These are phyloP conservation scores for Cranoglanis bouderius DNA, from an alignment of 2,113 vertebrate species.

Conservation along the genomic window DNA sequence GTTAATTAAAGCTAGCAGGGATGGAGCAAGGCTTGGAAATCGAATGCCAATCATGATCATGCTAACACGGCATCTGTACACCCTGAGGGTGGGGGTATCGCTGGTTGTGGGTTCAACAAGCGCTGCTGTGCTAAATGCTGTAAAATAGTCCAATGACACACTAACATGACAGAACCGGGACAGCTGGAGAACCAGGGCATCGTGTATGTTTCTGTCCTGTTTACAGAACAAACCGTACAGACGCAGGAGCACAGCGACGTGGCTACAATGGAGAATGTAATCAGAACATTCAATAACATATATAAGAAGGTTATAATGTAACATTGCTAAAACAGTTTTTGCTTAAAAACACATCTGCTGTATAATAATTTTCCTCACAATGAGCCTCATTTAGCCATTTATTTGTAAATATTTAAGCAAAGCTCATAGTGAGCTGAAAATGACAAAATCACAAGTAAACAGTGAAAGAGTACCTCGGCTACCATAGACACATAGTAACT, in stretches of 20 bases:
- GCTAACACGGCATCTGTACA: not conserved
- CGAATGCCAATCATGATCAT: conserved; percentile 41
- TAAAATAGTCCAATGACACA: conserved; percentile 12
- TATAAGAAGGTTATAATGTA: not conserved
- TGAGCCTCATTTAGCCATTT: too few species aligned
- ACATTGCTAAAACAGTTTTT: too few species aligned
- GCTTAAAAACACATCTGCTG: too few species aligned
- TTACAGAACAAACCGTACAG: conserved; percentile 12
- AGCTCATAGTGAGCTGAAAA: too few species aligned
- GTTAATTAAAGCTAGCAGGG: conserved; percentile 72
- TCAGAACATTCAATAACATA: not conserved
- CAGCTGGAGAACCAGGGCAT: not conserved
- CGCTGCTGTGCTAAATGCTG: conserved; percentile 2
- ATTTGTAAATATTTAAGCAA: too few species aligned
- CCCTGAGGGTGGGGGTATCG: not conserved
- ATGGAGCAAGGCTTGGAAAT: conserved; percentile 23
- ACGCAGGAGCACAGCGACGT: not conserved
- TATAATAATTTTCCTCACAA: too few species aligned
- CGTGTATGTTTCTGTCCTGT: not conserved
- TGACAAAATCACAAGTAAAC: too few species aligned
- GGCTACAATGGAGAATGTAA: not conserved
- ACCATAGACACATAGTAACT: too few species aligned
- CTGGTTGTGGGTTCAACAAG: not conserved
- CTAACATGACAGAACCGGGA: conserved; percentile 49
- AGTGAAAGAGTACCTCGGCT: too few species aligned